Percentiles rank a stretch among this genome's conserved stretches.
These are phyloP conservation scores for Pungitius pungitius DNA, from an alignment of 2,113 vertebrate species.

Conservation along the genomic window DNA sequence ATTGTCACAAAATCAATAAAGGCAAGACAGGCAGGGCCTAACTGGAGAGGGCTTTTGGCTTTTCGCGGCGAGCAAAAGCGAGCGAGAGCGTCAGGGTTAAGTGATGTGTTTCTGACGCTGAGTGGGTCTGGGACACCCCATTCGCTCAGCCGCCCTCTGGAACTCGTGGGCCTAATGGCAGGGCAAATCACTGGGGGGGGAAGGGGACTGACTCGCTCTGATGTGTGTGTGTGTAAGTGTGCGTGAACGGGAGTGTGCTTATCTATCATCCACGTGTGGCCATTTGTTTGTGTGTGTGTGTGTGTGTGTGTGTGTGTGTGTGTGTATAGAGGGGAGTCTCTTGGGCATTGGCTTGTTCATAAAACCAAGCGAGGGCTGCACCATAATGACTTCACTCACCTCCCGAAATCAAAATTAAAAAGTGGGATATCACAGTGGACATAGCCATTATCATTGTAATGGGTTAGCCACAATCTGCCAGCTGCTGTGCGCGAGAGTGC, in stretches of 20 bases:
- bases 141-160: slow-evolving; percentile 51
- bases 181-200: slow-evolving; percentile 52
- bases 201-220: slow-evolving; percentile 21
- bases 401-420: slow-evolving; percentile 63
- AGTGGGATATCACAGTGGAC: slow-evolving; percentile 45
- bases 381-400: slow-evolving; percentile 47
- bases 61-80: slow-evolving; percentile 69
- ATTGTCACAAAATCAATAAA: slow-evolving; percentile 95
- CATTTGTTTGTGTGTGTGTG: slow-evolving; percentile 19
- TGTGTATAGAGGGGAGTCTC: slow-evolving; percentile 24
- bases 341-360: slow-evolving; percentile 50
- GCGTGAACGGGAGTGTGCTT: slow-evolving; percentile 32
- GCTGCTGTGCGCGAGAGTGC: slow-evolving; percentile 42
- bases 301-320: slow-evolving; percentile 42
- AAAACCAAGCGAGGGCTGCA: slow-evolving; percentile 46
- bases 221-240: slow-evolving; percentile 34
- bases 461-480: slow-evolving; percentile 57
- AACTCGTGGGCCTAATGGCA: slow-evolving; percentile 58
- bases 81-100: slow-evolving; percentile 85
- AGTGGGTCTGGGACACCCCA: slow-evolving; percentile 74
- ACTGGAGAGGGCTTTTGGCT: slow-evolving; percentile 80
- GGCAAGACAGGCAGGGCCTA: slow-evolving; percentile 71
- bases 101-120: slow-evolving; percentile 86
- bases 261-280: slow-evolving; percentile 30
- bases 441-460: slow-evolving; percentile 57